A percentile compares a stretch with the other conserved stretches of the same genome.
These are phyloP conservation scores for Lymantria monacha DNA, from an alignment of 2,888 invertebrate species.

Conservation along the genomic window DNA sequence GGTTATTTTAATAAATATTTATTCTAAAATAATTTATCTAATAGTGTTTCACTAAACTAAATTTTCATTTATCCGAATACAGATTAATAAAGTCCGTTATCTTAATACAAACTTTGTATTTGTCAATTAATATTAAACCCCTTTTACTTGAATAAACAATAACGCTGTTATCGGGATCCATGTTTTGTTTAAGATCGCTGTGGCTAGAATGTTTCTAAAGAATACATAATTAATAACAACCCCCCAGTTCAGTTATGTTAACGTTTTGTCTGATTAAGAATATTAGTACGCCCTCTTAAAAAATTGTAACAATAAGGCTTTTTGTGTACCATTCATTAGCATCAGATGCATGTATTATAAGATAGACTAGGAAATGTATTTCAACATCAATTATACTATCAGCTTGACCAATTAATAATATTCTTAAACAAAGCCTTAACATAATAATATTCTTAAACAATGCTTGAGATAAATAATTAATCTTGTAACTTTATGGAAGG, in stretches of 20 bases:
- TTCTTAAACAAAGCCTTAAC: too few species aligned
- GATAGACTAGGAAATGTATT: too few species aligned
- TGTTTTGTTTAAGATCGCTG: neutral
- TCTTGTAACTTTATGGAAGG: too few species aligned
- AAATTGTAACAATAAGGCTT: too few species aligned
- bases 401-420: too few species aligned
- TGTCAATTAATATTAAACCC: slow-evolving; percentile 1
- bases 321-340: too few species aligned
- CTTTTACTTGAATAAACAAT: slow-evolving; percentile 2
- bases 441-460: too few species aligned
- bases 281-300: neutral
- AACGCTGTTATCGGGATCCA: neutral
- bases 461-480: too few species aligned
- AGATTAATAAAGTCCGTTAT: neutral
- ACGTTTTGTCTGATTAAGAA: neutral
- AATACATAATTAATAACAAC: neutral
- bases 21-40: neutral
- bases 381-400: too few species aligned
- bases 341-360: too few species aligned
- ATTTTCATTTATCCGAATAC: neutral
- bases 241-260: neutral
- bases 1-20: too few species aligned
- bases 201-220: neutral
- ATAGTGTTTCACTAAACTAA: neutral
- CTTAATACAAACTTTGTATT: neutral